Conservation (phyloP, 2,113 vertebrate species). For the Vulpes ferrilata region DNA sequence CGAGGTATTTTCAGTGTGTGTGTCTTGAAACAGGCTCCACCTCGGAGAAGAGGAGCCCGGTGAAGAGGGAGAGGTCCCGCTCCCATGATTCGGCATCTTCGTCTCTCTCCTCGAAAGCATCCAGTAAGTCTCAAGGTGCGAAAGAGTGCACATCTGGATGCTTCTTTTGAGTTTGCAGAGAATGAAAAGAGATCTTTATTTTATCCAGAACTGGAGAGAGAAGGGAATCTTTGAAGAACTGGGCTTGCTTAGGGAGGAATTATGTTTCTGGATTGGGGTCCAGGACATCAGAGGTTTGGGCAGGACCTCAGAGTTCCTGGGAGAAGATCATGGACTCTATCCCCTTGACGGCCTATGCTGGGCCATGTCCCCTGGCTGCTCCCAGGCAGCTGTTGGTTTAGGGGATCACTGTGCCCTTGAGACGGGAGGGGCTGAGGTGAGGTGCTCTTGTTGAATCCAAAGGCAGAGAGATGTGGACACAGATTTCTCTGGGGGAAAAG, state of each 20-base stretch:
- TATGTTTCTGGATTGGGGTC: neutral
- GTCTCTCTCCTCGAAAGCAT: slow-evolving; percentile 87
- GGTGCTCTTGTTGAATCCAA: neutral
- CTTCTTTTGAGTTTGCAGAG: neutral
- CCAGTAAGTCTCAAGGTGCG: slow-evolving; percentile 84
- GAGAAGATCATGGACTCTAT: neutral
- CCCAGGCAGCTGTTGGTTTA: neutral
- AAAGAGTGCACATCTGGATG: rapidly evolving
- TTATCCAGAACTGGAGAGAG: neutral
- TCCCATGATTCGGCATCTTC: slow-evolving; percentile 88
- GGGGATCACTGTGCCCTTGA: neutral
- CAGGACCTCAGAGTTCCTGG: neutral
- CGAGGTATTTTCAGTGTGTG: neutral
- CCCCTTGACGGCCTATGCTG: neutral
- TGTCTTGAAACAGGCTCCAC: slow-evolving; percentile 81
- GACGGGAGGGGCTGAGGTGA: neutral
- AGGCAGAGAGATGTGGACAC: neutral
- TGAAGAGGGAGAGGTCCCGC: slow-evolving; percentile 85
- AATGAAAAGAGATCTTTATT: neutral
- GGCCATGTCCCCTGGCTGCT: rapidly evolving
- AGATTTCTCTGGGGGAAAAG: neutral
- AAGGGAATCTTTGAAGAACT: neutral
- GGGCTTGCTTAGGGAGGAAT: neutral
- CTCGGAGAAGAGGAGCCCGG: slow-evolving; percentile 86
- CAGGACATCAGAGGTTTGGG: neutral